Base-by-base conservation (phyloP, 1,140 invertebrate species). In the Pseudomyrmex sp. region DNA sequence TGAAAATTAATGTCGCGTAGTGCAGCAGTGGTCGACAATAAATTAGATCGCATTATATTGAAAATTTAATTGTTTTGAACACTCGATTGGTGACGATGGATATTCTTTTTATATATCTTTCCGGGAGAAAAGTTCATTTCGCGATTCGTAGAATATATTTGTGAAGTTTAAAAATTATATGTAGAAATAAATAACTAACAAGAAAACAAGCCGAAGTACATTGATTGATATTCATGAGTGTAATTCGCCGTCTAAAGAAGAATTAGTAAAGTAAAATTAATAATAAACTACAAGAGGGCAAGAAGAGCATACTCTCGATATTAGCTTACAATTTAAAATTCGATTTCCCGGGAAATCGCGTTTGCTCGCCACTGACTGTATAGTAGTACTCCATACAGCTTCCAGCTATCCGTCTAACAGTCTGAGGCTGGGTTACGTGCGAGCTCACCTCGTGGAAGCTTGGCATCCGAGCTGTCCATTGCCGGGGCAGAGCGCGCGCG, bases 401-500 rank as follows among this genome's bases (percentile, higher is more conserved):
- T 72, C 59, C 54, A 72, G 54, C 56, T 23, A 66, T 80, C 76
- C 48, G 66, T 80, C 66, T 80, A 80, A 80, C 76, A 54, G 76
- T 70, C 70, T 66, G 70, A 82, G 75, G 48, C 69, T 7, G 35
- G 5, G 79, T 82, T 82, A 74, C 79, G 58, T 77, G 68, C 62
- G 74, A 66, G 59, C 85, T 74, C 85, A 58, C 69, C 84, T 88
- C 59, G 69, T 76, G 75, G 62, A 85, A 88, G 90, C 80, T 82
- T 80, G 82, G 85, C 66, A 80, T 80, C 54, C 44, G 20, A 35
- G 35, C 65, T 65, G 76, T 70, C 76, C 54, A 70, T 80, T 70
- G 76, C 85, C 89, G 86, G 74, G 75, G 75, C 88, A 83, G 35
- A 35, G 35, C 35, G 84, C 54, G 72, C 80, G 89, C 89, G 88